Evolutionary conservation across 2,797 vertebrate species (phyloP).

Genomic region (Holocentrus rufus): DNA sequence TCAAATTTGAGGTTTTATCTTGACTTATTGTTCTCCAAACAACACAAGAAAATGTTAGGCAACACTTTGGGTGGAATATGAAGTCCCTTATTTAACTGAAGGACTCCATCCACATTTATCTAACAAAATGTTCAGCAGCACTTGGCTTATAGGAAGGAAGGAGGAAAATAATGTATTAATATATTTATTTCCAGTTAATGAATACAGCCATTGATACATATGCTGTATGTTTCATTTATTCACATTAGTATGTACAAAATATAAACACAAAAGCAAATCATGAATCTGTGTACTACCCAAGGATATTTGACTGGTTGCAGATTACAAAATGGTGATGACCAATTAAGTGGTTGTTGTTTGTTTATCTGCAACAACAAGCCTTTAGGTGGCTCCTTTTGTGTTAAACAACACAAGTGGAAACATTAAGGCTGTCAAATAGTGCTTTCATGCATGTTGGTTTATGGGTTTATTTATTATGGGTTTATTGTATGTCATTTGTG

Average conservation of each 20-base stretch:
- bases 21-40: too few relatives aligned
- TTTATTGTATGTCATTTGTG: too few relatives aligned
- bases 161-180: too few relatives aligned
- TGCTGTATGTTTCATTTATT: conserved; percentile 17
- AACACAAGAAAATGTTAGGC: not conserved
- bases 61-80: too few relatives aligned
- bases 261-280: not conserved
- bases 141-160: too few relatives aligned
- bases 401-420: too few relatives aligned
- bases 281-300: not conserved
- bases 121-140: too few relatives aligned
- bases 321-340: not conserved
- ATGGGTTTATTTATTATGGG: too few relatives aligned
- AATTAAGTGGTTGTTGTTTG: not conserved
- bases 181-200: not conserved
- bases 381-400: not conserved
- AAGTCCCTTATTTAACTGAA: too few relatives aligned
- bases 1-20: not conserved
- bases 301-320: not conserved
- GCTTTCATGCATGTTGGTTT: too few relatives aligned
- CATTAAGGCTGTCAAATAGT: too few relatives aligned
- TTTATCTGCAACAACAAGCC: not conserved
- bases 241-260: not conserved
- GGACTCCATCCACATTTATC: too few relatives aligned
- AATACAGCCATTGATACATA: not conserved